Base-by-base conservation (phyloP, 2,888 invertebrate species). In the Drosophila parthenogenetica region DNA sequence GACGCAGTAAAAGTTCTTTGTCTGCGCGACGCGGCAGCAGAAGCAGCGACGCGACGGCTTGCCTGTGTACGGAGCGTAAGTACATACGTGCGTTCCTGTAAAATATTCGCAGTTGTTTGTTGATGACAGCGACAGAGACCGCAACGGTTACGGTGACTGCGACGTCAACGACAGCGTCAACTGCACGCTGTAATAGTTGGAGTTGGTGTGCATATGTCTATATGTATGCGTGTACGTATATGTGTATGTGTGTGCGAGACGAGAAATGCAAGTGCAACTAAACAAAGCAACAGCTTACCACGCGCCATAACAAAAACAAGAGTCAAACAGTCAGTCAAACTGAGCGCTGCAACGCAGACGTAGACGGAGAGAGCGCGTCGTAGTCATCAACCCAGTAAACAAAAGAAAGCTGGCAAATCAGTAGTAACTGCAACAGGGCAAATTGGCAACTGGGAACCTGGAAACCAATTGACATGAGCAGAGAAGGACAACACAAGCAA, bases 231-330 rank as follows among this genome's bases (percentile, higher is more conserved):
- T 19, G 17, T 19, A 14, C 39, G 19, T 40, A 45, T 29, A 13
- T 43, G 19, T 40, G 49, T 40, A 14, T 43, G 22, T 46, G 53
- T 22, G 53, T 53, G 42, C 25, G 53, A 37, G 53, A 68, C 54
- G 48, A 69, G 75, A 75, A 75, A 67, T 76, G 79, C 76, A 79
- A 79, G 73, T 79, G 76, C 67, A 79, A 53, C 77, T 73, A 72
- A 70, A 69, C 72, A 79, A 74, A 71, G 72, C 79, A 75, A 74
- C 79, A 75, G 71, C 74, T 77, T 69, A 79, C 79, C 68, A 74
- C 77, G 71, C 74, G 65, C 70, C 63, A 79, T 72, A 77, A 71
- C 69, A 73, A 71, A 67, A 79, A 73, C 72, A 69, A 69, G 40
- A 58, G 68, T 43, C 69, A 53, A 68, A 75, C 87, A 85, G 77